phyloP scores from a whole-genome alignment of 2,888 invertebrate genomes.

The Ernsta delagoae region DNA sequence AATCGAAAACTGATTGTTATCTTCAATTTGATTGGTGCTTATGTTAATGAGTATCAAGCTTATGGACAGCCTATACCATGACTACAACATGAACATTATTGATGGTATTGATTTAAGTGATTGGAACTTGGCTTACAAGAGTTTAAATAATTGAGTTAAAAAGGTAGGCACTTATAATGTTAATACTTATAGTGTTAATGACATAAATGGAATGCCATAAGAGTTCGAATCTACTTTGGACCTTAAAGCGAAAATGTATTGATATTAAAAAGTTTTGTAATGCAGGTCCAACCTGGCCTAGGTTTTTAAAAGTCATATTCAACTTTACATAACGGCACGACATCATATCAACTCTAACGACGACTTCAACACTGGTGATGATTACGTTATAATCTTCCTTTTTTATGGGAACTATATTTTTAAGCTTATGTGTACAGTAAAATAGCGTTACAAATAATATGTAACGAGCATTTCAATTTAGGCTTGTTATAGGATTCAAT shows the following conservation, averaged over 20 bases:
- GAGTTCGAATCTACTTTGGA: neutral
- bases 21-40: constrained; percentile 28
- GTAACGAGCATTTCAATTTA: constrained; percentile 40
- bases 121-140: neutral
- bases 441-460: neutral
- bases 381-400: too few relatives aligned
- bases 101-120: constrained; percentile 15
- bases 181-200: too few relatives aligned
- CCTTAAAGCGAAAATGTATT: too few relatives aligned
- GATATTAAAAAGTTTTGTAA: too few relatives aligned
- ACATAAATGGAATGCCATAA: neutral
- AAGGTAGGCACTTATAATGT: too few relatives aligned
- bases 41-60: constrained; percentile 25
- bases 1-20: constrained; percentile 29
- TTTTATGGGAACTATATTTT: too few relatives aligned
- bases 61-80: constrained; percentile 11
- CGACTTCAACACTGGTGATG: too few relatives aligned
- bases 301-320: neutral
- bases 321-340: too few relatives aligned
- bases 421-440: too few relatives aligned
- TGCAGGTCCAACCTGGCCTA: neutral
- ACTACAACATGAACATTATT: constrained; percentile 15
- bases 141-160: constrained; percentile 6
- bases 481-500: constrained; percentile 39
- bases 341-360: too few relatives aligned